phyloP scores from a whole-genome alignment of 1,140 invertebrate genomes.

The Ceratoteleas bidentatus region DNA sequence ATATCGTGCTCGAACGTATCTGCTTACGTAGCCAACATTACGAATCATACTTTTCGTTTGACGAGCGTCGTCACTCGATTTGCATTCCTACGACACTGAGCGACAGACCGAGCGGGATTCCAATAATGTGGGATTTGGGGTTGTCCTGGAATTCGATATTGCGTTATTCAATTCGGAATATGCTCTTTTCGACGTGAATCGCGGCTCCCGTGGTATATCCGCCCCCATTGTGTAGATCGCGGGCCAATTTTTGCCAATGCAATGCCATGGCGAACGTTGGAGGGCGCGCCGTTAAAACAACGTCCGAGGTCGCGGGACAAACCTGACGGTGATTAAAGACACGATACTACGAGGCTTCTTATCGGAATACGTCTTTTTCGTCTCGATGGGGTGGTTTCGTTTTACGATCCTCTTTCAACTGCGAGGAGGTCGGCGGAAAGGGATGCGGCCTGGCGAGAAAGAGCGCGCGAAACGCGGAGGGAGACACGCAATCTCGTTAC shows the following conservation, averaged over 20 bases:
- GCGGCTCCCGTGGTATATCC: constrained; percentile 52
- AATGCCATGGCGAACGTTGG: background rate
- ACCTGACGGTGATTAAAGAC: constrained; percentile 53
- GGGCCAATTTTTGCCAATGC: constrained; percentile 46
- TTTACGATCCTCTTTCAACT: constrained; percentile 77
- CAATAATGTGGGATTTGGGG: constrained; percentile 72
- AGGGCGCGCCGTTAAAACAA: background rate
- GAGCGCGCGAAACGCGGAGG: constrained; percentile 20
- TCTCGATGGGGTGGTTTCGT: constrained; percentile 76
- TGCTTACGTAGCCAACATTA: constrained; percentile 63
- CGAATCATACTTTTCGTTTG: constrained; percentile 67
- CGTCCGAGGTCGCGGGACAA: constrained; percentile 1
- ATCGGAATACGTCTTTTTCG: constrained; percentile 69
- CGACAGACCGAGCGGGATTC: constrained; percentile 72
- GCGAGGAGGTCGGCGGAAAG: constrained; percentile 70
- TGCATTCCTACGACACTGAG: constrained; percentile 72
- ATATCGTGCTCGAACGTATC: constrained; percentile 56
- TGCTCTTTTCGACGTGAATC: constrained; percentile 65
- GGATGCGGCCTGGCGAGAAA: constrained; percentile 5
- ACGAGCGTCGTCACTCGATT: constrained; percentile 71
- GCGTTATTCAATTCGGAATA: constrained; percentile 74
- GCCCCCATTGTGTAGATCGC: constrained; percentile 39
- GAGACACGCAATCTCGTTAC: constrained; percentile 75
- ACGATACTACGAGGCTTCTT: constrained; percentile 60
- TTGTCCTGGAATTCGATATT: constrained; percentile 75